Evolutionary conservation across 2,797 vertebrate genomes (phyloP), one percentile per base, ranked within the genome.

Genomic region (Sebastes reedi): DNA sequence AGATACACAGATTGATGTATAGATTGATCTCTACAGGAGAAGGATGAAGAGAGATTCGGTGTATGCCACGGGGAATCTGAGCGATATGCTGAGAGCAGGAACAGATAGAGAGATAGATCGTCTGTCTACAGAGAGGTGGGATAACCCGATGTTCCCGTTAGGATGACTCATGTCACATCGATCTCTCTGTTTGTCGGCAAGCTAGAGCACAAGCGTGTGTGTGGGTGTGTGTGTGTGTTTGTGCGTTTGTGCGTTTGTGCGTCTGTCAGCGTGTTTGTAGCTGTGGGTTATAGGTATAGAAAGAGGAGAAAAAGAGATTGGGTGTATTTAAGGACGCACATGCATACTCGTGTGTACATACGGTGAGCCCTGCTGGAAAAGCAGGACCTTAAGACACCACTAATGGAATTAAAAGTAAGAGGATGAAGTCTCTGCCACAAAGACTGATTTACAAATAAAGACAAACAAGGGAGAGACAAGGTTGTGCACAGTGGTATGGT

Each of bases 351-450:
- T 13, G 36, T 69, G 58, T 62, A 1, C 29, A 22, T 68, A n/a
- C 27, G 4, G 8, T 69, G 66, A 81, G 34, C 36, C 4, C 56
- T 22, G 70, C 42, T 65, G 81, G 46, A 81, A 36, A 81, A 77
- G 69, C 61, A 60, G 29, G 34, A 80, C 58, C 67, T 77, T 20
- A 6, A 67, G 77, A 75, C 80, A 62, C 39, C 62, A 54, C 55
- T 89, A 91, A 91, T 88, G 73, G 66, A 86, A 27, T 92, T 90
- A 83, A n/a, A 25, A 67, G 46, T 82, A 89, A 90, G 87, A 87
- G 82, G 86, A 90, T 87, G 61, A 87, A 67, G 68, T 29, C 30
- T 81, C n/a, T 0, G 65, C 64, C n/a, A 67, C 32, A 66, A 32
- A 76, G 73, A 65, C 52, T 42, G 52, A 69, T 61, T 76, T 54